These are phyloP conservation scores for Melanophora roralis DNA, from an alignment of 2,888 invertebrate species.

Conservation along the genomic window DNA sequence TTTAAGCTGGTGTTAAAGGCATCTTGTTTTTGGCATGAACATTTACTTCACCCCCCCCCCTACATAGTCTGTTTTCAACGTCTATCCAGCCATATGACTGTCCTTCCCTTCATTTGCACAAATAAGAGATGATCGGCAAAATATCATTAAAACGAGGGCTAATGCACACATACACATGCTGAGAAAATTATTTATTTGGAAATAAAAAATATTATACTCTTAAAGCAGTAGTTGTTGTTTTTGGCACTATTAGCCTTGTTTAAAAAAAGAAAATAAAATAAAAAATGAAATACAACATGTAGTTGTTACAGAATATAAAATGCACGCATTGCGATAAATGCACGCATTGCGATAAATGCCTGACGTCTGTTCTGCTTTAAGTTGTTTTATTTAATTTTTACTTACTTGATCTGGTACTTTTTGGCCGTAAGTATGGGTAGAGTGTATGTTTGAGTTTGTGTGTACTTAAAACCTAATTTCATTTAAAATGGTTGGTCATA, in stretches of 20 bases:
- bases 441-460: neutral
- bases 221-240: constrained; percentile 2
- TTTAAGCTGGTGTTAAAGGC: constrained; percentile 30
- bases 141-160: constrained; percentile 31
- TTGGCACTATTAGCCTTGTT: constrained; percentile 8
- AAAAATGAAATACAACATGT: too few species aligned
- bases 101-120: constrained; percentile 15
- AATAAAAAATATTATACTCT: neutral
- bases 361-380: constrained; percentile 21
- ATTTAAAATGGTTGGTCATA: constrained; percentile 62
- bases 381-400: neutral
- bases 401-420: neutral
- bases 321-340: constrained; percentile 36
- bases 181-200: constrained; percentile 36
- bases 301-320: constrained; percentile 13
- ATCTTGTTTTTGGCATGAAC: neutral
- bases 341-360: constrained; percentile 46
- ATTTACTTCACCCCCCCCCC: neutral
- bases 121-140: constrained; percentile 44
- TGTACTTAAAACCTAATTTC: constrained; percentile 45
- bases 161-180: constrained; percentile 13
- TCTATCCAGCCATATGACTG: neutral
- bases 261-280: neutral
- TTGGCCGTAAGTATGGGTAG: neutral
- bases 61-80: neutral